Base-by-base conservation (phyloP, 2,797 vertebrate genomes). In the Tiaroga cobitis region DNA sequence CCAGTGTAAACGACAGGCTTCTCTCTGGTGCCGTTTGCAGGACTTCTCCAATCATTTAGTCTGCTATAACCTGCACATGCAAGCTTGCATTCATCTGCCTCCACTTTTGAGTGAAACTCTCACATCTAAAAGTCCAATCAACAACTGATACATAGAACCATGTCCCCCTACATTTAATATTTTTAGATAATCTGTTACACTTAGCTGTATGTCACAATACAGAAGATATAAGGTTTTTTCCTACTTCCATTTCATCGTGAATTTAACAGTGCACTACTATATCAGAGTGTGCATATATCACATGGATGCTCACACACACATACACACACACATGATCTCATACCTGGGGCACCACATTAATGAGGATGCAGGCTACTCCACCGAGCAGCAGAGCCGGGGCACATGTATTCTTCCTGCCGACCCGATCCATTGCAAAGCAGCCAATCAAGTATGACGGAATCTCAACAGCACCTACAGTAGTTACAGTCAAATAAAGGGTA, bases 361-460 rank as follows among this genome's bases (percentile, higher is more conserved):
- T 95, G 87, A 96, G 93, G 90, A 93, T 94, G 90, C 96, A 98
- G 82, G 95, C 91, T 6, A 96, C 81, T 19, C 96, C 96, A 10
- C 95, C 95, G 81, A 95, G 93, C 61, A 98, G 90, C 91, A 99
- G 96, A 78, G 95, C 95, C 0, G 96, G 95, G 73, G 93, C 94
- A 88, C 97, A 94, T 3, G 96, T 95, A 86, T 93, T 97, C 93
- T 95, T 97, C 91, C 97, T 96, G 84, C 98, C 97, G 43, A 99
- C 88, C 80, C 91, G 94, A 89, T 98, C 96, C 96, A 98, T 97
- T 67, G 93, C 95, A 89, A 95, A 86, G 91, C 97, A 97, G 88
- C 95, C 95, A 88, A 98, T 89, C 89, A 96, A 72, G 90, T 98
- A 98, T 37, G 97, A 96, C 61, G 97, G 97, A 81, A 98, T 86